Conservation (phyloP, 2,888 invertebrate genomes). For the Seira musarum region DNA sequence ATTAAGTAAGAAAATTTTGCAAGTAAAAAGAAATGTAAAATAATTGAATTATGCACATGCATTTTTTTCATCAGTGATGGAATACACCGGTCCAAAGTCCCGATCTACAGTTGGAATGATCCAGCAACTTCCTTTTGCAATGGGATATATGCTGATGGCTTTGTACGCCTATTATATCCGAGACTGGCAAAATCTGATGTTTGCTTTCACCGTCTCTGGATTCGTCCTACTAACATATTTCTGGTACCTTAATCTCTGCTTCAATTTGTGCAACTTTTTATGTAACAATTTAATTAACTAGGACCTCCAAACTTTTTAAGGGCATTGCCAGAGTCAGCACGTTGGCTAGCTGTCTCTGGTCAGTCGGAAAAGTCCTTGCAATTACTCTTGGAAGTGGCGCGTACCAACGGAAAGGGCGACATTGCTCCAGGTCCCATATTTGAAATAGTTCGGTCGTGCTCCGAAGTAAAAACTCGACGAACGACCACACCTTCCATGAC, state of each 20-base stretch:
- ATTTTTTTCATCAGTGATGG: slow-evolving; percentile 50
- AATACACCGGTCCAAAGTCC: slow-evolving; percentile 51
- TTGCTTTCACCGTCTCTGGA: slow-evolving; percentile 36
- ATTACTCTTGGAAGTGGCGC: slow-evolving; percentile 48
- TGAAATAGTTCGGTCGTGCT: neutral
- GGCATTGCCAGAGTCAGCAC: slow-evolving; percentile 62
- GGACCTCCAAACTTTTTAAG: slow-evolving; percentile 17
- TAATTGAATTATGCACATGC: neutral
- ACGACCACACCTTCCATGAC: slow-evolving; percentile 32
- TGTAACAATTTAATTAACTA: neutral
- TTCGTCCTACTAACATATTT: slow-evolving; percentile 23
- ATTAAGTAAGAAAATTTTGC: slow-evolving; percentile 54
- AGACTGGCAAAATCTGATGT: slow-evolving; percentile 51
- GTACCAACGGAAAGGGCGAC: slow-evolving; percentile 45
- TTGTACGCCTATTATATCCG: slow-evolving; percentile 53
- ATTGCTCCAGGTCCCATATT: neutral
- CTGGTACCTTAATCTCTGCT: slow-evolving; percentile 21
- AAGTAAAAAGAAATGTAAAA: neutral
- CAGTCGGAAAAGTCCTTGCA: slow-evolving; percentile 55
- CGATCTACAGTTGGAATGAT: slow-evolving; percentile 57
- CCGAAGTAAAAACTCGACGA: neutral
- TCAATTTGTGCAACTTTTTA: too few relatives aligned
- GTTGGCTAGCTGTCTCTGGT: slow-evolving; percentile 58
- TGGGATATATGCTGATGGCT: slow-evolving; percentile 62
- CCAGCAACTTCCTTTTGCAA: slow-evolving; percentile 59